phyloP scores from a whole-genome alignment of 2,888 invertebrate genomes.

The Trichogramma dendrolimi region DNA sequence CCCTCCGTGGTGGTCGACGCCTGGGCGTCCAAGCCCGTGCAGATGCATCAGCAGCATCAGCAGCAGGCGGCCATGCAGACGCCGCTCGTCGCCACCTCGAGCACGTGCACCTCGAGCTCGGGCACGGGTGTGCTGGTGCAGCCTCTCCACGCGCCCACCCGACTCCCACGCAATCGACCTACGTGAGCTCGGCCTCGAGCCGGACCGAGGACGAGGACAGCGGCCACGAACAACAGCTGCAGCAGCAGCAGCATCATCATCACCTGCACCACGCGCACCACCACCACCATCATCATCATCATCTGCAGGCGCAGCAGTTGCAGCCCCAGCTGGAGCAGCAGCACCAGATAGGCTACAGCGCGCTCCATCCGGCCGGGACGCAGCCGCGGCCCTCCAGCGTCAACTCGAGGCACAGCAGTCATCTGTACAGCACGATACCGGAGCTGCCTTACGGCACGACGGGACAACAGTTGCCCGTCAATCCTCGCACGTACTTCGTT shows the following conservation, averaged over 20 bases:
- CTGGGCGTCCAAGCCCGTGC: constrained; percentile 64
- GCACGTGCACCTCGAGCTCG: constrained; percentile 15
- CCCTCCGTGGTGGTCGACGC: constrained; percentile 64
- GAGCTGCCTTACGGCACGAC: constrained; percentile 42
- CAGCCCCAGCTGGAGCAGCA: constrained; percentile 58
- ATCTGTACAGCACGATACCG: constrained; percentile 50
- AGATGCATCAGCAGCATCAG: neutral
- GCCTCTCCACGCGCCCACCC: constrained; percentile 57
- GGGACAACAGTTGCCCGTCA: constrained; percentile 40
- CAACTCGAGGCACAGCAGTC: constrained; percentile 45
- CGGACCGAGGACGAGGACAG: constrained; percentile 63
- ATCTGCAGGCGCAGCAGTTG: constrained; percentile 62
- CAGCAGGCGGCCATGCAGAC: constrained; percentile 27
- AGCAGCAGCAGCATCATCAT: constrained; percentile 44
- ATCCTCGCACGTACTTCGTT: constrained; percentile 51
- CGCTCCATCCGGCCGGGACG: constrained; percentile 38
- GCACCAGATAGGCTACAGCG: constrained; percentile 55
- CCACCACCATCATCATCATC: constrained; percentile 55
- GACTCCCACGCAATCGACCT: constrained; percentile 64
- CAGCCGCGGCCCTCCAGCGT: constrained; percentile 45
- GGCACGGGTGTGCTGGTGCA: constrained; percentile 43
- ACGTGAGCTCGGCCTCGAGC: constrained; percentile 57
- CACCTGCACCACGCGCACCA: constrained; percentile 59
- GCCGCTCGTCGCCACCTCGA: constrained; percentile 26
- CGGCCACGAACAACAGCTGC: constrained; percentile 59